Conservation (phyloP, 2,888 invertebrate species). For the Chymomyza amoena region DNA sequence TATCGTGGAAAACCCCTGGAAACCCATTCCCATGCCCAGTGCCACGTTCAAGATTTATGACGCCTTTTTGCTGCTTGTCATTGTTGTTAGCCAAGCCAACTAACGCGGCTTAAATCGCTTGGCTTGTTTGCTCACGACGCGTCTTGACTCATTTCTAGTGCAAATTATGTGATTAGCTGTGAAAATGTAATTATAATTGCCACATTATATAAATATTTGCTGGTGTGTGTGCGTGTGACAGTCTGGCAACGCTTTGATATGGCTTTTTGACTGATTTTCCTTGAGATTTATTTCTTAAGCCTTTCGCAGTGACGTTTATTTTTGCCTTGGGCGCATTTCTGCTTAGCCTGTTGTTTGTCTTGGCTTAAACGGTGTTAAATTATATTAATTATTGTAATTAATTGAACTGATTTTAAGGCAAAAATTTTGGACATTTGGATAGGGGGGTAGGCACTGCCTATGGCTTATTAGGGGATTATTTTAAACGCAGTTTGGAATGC, state of each 20-base stretch:
- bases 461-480: too few species aligned
- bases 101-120: constrained; percentile 22
- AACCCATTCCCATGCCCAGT: too few species aligned
- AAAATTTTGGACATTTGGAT: neutral
- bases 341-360: neutral
- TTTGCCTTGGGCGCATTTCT: too few species aligned
- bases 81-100: constrained; percentile 1
- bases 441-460: too few species aligned
- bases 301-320: constrained; percentile 3
- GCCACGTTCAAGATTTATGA: neutral
- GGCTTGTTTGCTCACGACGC: constrained; percentile 11
- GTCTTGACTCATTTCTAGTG: constrained; percentile 18
- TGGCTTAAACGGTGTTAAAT: neutral
- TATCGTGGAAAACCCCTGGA: too few species aligned
- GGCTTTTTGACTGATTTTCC: constrained; percentile 6
- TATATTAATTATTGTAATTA: neutral
- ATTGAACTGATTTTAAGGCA: neutral
- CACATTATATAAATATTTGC: constrained; percentile 5
- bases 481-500: too few species aligned
- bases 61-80: neutral
- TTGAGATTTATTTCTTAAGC: constrained; percentile 50
- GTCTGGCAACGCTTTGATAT: neutral
- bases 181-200: constrained; percentile 45
- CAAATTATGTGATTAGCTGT: constrained; percentile 60
- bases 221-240: constrained; percentile 3